Percentiles rank a stretch among this genome's conserved stretches.
Conservation (phyloP, 2,797 vertebrate genomes). For the Phaenicophaeus curvirostris region DNA sequence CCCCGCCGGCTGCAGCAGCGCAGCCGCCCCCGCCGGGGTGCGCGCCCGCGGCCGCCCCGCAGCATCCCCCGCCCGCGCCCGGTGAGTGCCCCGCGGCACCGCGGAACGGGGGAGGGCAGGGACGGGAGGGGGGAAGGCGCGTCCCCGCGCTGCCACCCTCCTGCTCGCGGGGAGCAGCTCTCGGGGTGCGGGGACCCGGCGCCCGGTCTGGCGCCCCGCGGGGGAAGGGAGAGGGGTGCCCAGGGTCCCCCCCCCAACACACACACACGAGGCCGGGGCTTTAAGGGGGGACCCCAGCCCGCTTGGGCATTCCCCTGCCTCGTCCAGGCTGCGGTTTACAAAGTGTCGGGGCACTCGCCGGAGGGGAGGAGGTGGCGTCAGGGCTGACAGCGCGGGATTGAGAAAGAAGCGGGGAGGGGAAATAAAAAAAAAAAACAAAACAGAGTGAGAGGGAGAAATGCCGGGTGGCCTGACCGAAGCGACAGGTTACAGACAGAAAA, state of each 20-base stretch:
- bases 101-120: neutral
- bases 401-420: neutral
- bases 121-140: neutral
- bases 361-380: neutral
- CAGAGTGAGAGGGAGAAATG: neutral
- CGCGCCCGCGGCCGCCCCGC: neutral
- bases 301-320: neutral
- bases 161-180: neutral
- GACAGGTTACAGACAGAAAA: neutral
- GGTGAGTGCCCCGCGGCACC: slow-evolving; percentile 11
- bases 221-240: neutral
- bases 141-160: neutral
- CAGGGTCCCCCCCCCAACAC: too few relatives aligned
- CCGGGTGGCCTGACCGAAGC: neutral
- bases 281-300: neutral
- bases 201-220: neutral
- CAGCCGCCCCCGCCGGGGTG: neutral
- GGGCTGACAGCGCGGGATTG: neutral
- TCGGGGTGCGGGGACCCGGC: neutral
- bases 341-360: neutral
- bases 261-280: too few relatives aligned
- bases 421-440: neutral
- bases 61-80: neutral
- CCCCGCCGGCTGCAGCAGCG: neutral
- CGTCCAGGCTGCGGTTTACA: neutral